Evolutionary conservation across 2,888 invertebrate species (phyloP).

Genomic region (Tipula confusa): DNA sequence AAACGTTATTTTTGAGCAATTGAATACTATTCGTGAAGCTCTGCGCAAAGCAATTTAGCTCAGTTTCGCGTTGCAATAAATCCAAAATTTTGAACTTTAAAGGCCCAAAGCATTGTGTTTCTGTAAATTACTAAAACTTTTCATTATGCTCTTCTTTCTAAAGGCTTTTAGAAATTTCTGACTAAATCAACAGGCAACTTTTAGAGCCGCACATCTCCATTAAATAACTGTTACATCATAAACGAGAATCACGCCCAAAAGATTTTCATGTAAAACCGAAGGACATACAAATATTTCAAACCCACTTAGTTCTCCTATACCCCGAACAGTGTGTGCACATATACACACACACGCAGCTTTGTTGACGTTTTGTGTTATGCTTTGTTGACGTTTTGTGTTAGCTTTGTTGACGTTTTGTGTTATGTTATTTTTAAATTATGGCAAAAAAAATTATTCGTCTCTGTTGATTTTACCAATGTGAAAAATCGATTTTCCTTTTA

Average conservation of each 20-base stretch:
- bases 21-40: no score
- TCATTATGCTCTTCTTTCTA: no score
- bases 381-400: not conserved
- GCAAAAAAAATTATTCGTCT: not conserved
- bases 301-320: not conserved
- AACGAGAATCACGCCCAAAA: not conserved
- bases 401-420: not conserved
- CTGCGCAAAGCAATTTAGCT: no score
- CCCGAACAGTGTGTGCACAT: not conserved
- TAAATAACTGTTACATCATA: not conserved
- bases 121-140: no score
- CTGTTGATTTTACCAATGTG: not conserved
- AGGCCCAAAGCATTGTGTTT: no score
- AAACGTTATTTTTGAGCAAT: no score
- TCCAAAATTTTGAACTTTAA: no score
- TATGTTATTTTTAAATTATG: constrained; percentile 4
- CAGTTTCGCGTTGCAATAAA: no score
- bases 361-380: not conserved
- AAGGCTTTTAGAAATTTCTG: no score
- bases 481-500: not conserved
- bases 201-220: no score
- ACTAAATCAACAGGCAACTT: no score
- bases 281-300: not conserved
- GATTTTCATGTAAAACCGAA: not conserved
- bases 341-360: not conserved